Base-by-base conservation (phyloP, 2,113 vertebrate species). In the Tyto alba region DNA sequence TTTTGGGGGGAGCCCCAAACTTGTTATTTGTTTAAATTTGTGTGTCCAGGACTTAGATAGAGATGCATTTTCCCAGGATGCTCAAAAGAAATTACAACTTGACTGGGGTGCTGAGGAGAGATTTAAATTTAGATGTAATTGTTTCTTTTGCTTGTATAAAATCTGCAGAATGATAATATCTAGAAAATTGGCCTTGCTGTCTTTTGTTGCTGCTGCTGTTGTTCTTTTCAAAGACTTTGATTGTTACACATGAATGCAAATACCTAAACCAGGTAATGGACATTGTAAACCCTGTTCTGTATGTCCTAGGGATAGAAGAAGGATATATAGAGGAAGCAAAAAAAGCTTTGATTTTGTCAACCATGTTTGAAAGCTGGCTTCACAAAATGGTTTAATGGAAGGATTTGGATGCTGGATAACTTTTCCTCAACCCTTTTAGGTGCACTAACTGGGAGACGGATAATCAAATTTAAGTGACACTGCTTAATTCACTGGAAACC, bases 401-500 rank as follows among this genome's bases (percentile, higher is more conserved):
- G 69, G 60, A 64, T 80, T 67, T 88, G 64, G 60, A 86, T 50
- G 66, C 74, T 56, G 66, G 64, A 22, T 90, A 72, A 57, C 67
- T 77, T 89, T 69, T 23, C 8, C 27, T 32, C 43, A 47, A 11
- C 27, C 50, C 45, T 74, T 94, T 95, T 90, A 83, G 67, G 62
- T 60, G 45, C 67, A 40, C 57, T 80, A 64, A 88, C 41, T 55
- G 67, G 87, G 85, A 91, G 50, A 81, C 9, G 41, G 60, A 73
- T 94, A 97, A 95, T 96, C 57, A 94, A 90, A 90, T 93, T 60
- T 76, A 86, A 92, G 71, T 60, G 86, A 92, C 36, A 91, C 43
- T 93, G 88, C 47, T 95, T 95, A 94, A 96, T 89, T 93, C 91
- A 40, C 83, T 93, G 83, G 93, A 96, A 97, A 91, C 84, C 81